These are phyloP conservation scores for Seira sanloemensis DNA, from an alignment of 2,888 invertebrate species.

Conservation along the genomic window DNA sequence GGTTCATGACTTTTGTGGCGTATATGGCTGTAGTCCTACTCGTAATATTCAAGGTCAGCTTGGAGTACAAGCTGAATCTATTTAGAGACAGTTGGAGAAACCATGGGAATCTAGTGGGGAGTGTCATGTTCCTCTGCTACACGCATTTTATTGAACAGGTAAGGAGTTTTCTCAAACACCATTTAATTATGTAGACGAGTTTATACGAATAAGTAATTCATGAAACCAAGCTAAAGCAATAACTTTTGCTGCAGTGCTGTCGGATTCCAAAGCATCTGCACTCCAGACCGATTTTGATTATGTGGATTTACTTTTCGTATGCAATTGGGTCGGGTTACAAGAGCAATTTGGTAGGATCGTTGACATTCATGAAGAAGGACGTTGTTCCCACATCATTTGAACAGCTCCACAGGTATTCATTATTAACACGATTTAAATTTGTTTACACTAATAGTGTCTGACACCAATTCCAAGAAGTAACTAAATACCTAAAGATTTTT, in stretches of 20 bases:
- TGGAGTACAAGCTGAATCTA: background rate
- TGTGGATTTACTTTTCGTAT: constrained; percentile 40
- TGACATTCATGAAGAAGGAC: constrained; percentile 32
- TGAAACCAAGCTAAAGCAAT: no score
- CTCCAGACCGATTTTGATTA: background rate
- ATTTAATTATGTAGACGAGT: no score
- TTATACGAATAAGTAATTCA: no score
- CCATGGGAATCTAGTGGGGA: background rate
- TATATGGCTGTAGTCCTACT: background rate
- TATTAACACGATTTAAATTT: no score
- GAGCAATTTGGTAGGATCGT: constrained; percentile 24
- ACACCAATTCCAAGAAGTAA: no score
- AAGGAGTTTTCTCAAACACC: no score
- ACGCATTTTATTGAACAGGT: background rate
- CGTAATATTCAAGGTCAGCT: background rate
- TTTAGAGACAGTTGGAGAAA: background rate
- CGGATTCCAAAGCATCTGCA: background rate
- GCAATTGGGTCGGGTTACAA: constrained; percentile 40
- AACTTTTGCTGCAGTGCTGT: constrained; percentile 10
- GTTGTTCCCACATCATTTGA: background rate
- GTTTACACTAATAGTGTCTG: no score
- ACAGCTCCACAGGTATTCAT: constrained; percentile 14
- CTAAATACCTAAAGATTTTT: no score
- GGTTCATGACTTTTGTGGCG: background rate
- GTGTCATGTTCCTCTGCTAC: background rate